Conservation (phyloP, 2,113 vertebrate species). For the Cepphus grylle region DNA sequence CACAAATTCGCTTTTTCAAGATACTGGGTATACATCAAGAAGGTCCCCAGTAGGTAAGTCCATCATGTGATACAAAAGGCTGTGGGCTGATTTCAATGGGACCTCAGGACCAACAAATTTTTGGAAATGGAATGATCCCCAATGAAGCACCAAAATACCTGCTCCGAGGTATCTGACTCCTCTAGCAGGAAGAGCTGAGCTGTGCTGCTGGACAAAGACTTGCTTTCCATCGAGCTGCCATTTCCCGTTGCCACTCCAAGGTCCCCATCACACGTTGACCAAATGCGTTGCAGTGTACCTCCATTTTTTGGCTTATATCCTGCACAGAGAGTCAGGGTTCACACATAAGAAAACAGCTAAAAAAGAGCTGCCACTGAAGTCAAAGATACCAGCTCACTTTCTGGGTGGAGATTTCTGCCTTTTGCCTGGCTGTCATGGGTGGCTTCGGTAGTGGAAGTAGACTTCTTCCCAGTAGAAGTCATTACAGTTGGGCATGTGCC, state of each 20-base stretch:
- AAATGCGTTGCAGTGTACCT: neutral
- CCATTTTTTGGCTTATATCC: neutral
- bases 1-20: neutral
- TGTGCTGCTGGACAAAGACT: neutral
- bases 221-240: neutral
- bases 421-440: neutral
- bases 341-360: neutral
- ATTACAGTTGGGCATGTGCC: neutral
- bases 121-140: neutral
- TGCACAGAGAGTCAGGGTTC: neutral
- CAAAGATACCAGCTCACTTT: neutral
- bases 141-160: neutral
- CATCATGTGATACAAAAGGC: neutral
- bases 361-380: neutral
- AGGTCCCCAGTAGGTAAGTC: neutral
- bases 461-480: neutral
- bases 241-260: neutral
- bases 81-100: neutral
- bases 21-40: neutral
- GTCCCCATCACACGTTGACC: rapidly evolving
- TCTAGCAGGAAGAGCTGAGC: neutral
- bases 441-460: neutral
- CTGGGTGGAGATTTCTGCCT: neutral
- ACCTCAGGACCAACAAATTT: neutral
- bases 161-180: neutral